Conservation (phyloP, 2,797 vertebrate species). For the Triplophysa yarkandensis region DNA sequence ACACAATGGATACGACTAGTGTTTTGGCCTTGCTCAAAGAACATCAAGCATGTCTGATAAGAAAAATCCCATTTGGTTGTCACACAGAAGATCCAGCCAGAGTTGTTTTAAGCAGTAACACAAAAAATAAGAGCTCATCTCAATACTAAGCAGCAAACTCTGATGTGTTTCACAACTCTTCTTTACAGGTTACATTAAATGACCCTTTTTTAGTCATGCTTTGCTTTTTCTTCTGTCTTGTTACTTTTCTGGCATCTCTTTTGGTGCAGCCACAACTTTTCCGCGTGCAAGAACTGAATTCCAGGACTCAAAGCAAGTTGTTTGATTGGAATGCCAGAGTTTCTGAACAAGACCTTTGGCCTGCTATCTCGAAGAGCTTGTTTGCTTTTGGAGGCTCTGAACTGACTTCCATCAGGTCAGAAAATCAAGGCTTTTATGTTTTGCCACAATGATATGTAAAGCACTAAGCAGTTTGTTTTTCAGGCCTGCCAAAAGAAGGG, state of each 20-base stretch:
- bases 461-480: constrained; percentile 58
- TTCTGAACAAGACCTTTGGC: constrained; percentile 1
- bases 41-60: constrained; percentile 3
- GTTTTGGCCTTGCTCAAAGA: background rate
- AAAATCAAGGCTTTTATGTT: constrained; percentile 65
- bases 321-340: constrained; percentile 1
- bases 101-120: background rate
- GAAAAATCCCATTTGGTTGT: constrained; percentile 9
- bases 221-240: constrained; percentile 20
- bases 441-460: constrained; percentile 67
- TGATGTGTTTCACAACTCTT: background rate
- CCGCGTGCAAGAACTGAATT: constrained; percentile 8
- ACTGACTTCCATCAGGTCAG: constrained; percentile 65
- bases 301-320: constrained; percentile 14
- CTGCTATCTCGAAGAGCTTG: constrained; percentile 29
- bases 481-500: constrained; percentile 58
- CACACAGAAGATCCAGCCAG: background rate
- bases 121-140: background rate
- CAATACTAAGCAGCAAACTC: background rate
- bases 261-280: constrained; percentile 15
- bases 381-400: constrained; percentile 10
- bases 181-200: background rate
- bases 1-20: background rate
- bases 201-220: background rate
- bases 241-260: constrained; percentile 18